These are phyloP conservation scores for Xyliphius kryptos DNA, from an alignment of 2,113 vertebrate species.

Conservation along the genomic window DNA sequence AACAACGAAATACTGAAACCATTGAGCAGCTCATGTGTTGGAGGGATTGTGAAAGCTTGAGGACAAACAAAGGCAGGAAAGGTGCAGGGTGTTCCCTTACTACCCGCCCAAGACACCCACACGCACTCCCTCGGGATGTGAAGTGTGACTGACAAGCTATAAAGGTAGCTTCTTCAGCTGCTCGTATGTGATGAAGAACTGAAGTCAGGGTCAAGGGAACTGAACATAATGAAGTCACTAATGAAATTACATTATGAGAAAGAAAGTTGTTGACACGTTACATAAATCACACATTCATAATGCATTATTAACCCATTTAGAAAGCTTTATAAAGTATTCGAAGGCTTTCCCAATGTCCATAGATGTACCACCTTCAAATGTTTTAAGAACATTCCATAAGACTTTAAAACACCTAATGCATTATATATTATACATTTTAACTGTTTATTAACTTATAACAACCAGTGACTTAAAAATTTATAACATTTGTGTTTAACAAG, in stretches of 20 bases:
- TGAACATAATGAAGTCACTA: background rate
- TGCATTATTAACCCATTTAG: no score
- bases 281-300: no score
- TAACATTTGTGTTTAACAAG: no score
- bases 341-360: no score
- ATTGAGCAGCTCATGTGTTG: slow-evolving; percentile 12
- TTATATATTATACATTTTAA: no score
- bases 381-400: no score
- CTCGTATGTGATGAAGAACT: slow-evolving; percentile 98
- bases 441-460: no score
- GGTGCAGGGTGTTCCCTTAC: slow-evolving; percentile 28
- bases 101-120: slow-evolving; percentile 19
- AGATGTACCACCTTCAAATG: no score
- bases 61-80: slow-evolving; percentile 35
- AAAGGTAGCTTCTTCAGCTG: slow-evolving; percentile 90
- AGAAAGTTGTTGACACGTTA: no score
- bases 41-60: slow-evolving; percentile 34
- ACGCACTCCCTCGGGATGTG: slow-evolving; percentile 12
- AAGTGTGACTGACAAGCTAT: slow-evolving; percentile 52
- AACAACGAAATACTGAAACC: slow-evolving; percentile 4
- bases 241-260: background rate
- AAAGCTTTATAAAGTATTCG: no score
- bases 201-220: slow-evolving; percentile 63
- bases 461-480: no score
- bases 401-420: no score